Evolutionary conservation across 2,888 invertebrate species (phyloP), one percentile per base, ranked within the genome.

Genomic region (Belgica antarctica): DNA sequence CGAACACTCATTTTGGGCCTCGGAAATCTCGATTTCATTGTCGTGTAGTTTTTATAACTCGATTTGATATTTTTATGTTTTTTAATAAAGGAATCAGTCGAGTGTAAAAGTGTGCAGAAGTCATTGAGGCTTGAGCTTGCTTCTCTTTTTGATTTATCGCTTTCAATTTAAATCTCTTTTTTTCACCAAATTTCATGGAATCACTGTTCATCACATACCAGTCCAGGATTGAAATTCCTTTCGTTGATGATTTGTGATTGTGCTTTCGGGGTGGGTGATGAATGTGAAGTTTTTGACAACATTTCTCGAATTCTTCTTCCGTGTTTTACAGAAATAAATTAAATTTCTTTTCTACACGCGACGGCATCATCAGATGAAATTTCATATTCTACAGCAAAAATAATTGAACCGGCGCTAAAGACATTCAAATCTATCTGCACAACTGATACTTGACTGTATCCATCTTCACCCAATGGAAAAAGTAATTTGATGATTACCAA

Each of bases 71-170:
- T 63, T 63, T 63, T 63, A 41, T 68, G 68, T 27, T 68, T 68
- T 68, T 68, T 68, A 68, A 68, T 68, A 68, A 68, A 34, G 68
- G 57, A 68, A 31, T 57, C 68, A 68, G 52, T 68, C 57, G 57
- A 68, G 68, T 68, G 68, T 46, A 68, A 68, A 68, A 68, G 68
- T 68, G 68, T 68, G 68, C 68, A 68, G 68, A 68, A 68, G 68
- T 68, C 68, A 68, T 66, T 68, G 59, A 59, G 25, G 52, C 52
- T 17, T 52, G 61, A 28, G 61, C 28, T 61, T 12, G 4, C 61
- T 61, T 25, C 25, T n/a, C 47, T n/a, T 61, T 61, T 62, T 62
- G 62, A 62, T 62, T 62, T 62, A 62, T 62, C 15, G 62, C 31
- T 62, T 62, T 59, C 59, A 59, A 59, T 59, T 59, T 59, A 12